Evolutionary conservation across 2,113 vertebrate genomes (phyloP).

Genomic region (Clupea harengus): DNA sequence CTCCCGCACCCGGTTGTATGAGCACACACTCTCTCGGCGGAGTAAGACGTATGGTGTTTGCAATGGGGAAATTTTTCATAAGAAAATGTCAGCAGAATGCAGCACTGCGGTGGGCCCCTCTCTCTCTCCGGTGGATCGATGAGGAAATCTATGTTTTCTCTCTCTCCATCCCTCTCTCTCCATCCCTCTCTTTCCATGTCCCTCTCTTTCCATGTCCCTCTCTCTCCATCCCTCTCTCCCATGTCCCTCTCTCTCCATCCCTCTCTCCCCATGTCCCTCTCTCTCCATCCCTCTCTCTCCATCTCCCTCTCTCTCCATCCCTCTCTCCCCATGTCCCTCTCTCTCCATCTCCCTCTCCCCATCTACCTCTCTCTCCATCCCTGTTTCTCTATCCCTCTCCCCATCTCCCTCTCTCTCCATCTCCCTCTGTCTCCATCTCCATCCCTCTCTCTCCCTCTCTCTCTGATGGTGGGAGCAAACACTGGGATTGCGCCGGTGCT

Average conservation of each 20-base stretch:
- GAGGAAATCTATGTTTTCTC: neutral
- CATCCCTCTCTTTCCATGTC: neutral
- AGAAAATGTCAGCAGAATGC: conserved; percentile 11
- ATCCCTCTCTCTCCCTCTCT: neutral
- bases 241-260: neutral
- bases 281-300: neutral
- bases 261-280: neutral
- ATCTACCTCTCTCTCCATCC: neutral
- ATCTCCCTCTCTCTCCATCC: neutral
- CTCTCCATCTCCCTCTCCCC: neutral
- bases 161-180: neutral
- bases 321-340: neutral
- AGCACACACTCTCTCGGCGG: neutral
- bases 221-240: neutral
- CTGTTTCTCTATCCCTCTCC: neutral
- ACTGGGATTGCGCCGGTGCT: neutral
- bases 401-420: neutral
- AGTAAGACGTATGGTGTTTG: neutral
- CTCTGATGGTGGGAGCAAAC: neutral
- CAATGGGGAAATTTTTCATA: neutral
- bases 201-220: neutral
- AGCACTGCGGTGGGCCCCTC: neutral
- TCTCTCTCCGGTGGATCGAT: neutral
- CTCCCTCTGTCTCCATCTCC: neutral
- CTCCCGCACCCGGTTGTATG: neutral